phyloP scores from a whole-genome alignment of 1,140 invertebrate genomes.

The Cylas formicarius region DNA sequence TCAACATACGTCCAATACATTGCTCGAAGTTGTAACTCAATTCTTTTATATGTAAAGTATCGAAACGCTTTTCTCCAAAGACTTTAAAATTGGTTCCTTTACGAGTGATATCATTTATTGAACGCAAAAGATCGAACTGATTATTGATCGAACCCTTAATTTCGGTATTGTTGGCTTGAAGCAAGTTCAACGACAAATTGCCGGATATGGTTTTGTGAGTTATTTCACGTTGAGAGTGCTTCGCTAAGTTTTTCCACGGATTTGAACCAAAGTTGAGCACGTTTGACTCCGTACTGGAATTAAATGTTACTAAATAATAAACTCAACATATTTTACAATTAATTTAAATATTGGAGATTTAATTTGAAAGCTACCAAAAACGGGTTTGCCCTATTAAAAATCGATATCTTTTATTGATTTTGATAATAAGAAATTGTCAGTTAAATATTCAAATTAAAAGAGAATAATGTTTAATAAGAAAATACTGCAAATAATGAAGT shows the following conservation, averaged over 20 bases:
- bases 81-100: conserved; percentile 18
- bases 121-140: too few species aligned
- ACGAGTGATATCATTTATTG: conserved; percentile 18
- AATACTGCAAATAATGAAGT: too few species aligned
- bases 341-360: too few species aligned
- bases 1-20: too few species aligned
- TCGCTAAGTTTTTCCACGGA: conserved; percentile 12
- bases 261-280: conserved; percentile 12
- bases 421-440: too few species aligned
- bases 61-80: conserved; percentile 28
- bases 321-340: too few species aligned
- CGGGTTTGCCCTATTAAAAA: too few species aligned
- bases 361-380: too few species aligned
- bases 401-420: too few species aligned
- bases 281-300: conserved; percentile 17
- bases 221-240: conserved; percentile 4
- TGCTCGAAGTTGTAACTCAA: too few species aligned
- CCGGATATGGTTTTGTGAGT: conserved; percentile 10
- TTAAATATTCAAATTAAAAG: too few species aligned
- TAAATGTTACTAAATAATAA: background rate
- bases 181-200: conserved; percentile 8
- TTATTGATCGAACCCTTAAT: conserved; percentile 25
- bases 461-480: too few species aligned
- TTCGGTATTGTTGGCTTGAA: conserved; percentile 13
- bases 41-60: conserved; percentile 26